Evolutionary conservation across 2,888 invertebrate species (phyloP).

Genomic region (Morinoia aosen): DNA sequence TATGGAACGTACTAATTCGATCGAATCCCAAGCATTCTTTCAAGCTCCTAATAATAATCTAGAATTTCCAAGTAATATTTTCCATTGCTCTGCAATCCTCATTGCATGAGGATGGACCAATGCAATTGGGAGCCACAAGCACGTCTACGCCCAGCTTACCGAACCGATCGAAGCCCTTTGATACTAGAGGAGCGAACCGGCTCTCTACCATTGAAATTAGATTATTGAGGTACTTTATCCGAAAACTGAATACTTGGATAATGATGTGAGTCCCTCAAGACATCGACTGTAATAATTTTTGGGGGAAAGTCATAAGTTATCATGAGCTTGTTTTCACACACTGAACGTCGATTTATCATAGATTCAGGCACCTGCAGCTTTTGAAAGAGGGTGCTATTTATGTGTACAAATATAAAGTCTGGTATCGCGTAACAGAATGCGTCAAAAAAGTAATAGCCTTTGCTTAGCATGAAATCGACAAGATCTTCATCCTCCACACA

Average conservation of each 20-base stretch:
- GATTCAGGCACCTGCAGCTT: constrained; percentile 6
- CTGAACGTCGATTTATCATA: background rate
- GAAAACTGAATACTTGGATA: constrained; percentile 21
- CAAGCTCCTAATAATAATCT: too few species aligned
- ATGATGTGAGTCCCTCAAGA: constrained; percentile 47
- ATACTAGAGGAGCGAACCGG: background rate
- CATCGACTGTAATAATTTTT: background rate
- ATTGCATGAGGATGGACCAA: background rate
- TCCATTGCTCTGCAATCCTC: too few species aligned
- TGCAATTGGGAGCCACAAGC: background rate
- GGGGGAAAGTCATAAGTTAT: background rate
- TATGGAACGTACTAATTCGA: too few species aligned
- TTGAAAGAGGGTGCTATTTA: background rate
- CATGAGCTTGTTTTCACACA: background rate
- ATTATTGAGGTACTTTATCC: background rate
- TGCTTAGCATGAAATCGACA: constrained; percentile 12
- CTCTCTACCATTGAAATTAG: background rate
- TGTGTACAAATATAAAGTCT: constrained; percentile 16
- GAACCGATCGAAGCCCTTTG: background rate
- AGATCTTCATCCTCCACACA: background rate
- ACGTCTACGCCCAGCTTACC: background rate
- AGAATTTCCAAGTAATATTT: too few species aligned
- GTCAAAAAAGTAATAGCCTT: constrained; percentile 38
- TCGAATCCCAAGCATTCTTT: too few species aligned
- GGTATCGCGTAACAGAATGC: constrained; percentile 30